Conservation (phyloP, 2,113 vertebrate genomes). For the Platichthys stellatus region DNA sequence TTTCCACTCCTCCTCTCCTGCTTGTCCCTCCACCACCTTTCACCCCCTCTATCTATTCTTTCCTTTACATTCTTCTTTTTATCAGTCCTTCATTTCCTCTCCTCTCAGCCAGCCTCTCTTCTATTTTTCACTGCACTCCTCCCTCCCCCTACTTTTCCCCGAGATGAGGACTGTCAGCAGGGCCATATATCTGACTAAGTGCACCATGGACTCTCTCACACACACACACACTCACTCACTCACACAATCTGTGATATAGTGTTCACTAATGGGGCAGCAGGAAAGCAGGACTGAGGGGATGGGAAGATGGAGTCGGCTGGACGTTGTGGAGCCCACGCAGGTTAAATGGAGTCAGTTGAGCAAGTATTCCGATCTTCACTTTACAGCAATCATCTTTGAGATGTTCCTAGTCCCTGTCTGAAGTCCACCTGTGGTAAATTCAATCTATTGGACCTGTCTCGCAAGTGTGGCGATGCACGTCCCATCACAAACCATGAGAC, state of each 20-base stretch:
- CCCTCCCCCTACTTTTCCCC: constrained; percentile 24
- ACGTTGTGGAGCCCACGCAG: constrained; percentile 33
- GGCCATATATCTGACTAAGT: constrained; percentile 69
- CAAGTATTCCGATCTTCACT: background rate
- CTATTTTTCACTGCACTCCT: background rate
- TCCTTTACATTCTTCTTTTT: background rate
- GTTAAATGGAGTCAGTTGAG: background rate
- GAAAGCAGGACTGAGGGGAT: background rate
- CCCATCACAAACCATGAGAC: too few species aligned
- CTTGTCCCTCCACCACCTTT: background rate
- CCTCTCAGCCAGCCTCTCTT: constrained; percentile 2
- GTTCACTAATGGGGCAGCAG: constrained; percentile 59
- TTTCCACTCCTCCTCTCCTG: background rate
- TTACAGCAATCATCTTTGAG: background rate
- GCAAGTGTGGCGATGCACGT: too few species aligned
- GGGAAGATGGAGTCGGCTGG: constrained; percentile 36
- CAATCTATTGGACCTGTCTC: too few species aligned
- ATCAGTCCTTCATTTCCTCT: background rate
- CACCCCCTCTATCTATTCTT: background rate
- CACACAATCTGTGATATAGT: constrained; percentile 25
- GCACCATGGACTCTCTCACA: constrained; percentile 42
- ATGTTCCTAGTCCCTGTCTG: background rate
- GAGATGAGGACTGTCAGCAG: constrained; percentile 58
- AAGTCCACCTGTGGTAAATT: too few species aligned
- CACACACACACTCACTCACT: constrained; percentile 28